These are phyloP conservation scores for Nineta flava DNA, from an alignment of 2,888 invertebrate genomes.

Conservation along the genomic window DNA sequence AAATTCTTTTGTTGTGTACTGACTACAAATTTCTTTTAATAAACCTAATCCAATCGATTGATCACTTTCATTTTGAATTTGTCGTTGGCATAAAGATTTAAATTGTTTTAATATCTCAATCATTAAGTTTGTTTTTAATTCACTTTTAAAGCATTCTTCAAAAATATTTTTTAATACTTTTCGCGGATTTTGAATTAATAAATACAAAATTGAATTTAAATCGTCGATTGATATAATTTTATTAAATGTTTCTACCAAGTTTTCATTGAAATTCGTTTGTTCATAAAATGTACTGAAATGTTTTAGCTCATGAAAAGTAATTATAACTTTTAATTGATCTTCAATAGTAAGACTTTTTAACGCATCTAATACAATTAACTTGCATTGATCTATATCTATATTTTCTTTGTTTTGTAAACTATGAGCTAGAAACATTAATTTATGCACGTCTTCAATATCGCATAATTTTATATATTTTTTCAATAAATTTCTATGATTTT, in stretches of 20 bases:
- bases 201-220: neutral
- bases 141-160: neutral
- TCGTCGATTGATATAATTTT: neutral
- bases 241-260: constrained; percentile 2
- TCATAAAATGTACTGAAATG: neutral
- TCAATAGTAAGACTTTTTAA: neutral
- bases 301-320: neutral
- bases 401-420: neutral
- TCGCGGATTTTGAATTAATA: constrained; percentile 4
- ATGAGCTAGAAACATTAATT: neutral
- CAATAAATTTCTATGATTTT: neutral
- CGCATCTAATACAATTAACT: neutral
- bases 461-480: neutral
- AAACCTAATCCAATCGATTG: neutral
- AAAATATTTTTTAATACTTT: neutral
- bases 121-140: neutral
- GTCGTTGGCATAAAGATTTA: neutral
- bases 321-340: neutral
- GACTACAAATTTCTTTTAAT: neutral
- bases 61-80: neutral
- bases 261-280: neutral
- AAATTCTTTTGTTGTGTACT: neutral
- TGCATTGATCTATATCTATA: neutral
- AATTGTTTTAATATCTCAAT: neutral
- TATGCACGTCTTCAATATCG: neutral